Conservation (phyloP, 2,797 vertebrate genomes). For the Melanotaenia nigrans region DNA sequence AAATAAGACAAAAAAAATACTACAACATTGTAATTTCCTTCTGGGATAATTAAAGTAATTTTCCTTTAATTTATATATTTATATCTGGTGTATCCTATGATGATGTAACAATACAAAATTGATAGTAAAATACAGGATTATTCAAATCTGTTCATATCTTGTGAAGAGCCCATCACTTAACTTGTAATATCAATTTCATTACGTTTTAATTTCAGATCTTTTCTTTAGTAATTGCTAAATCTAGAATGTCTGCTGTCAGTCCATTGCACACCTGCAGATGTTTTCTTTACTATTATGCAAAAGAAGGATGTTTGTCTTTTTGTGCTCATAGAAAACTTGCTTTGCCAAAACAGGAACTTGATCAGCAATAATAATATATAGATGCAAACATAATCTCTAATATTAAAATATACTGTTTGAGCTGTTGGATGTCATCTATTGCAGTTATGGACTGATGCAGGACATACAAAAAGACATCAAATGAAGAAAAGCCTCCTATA, state of each 20-base stretch:
- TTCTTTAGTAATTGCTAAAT: slow-evolving; percentile 6
- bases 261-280: slow-evolving; percentile 2
- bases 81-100: too few relatives aligned
- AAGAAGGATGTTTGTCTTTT: slow-evolving; percentile 6
- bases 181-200: too few relatives aligned
- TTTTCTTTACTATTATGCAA: slow-evolving; percentile 22
- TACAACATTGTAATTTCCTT: too few relatives aligned
- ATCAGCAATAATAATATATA: neutral
- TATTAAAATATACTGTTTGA: neutral
- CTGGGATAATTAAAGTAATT: too few relatives aligned
- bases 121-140: too few relatives aligned
- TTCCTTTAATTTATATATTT: too few relatives aligned
- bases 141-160: too few relatives aligned
- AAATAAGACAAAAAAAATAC: too few relatives aligned
- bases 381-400: neutral
- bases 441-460: neutral
- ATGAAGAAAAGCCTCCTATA: neutral
- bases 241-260: slow-evolving; percentile 8
- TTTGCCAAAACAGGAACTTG: slow-evolving; percentile 7
- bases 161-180: too few relatives aligned
- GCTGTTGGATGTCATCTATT: neutral
- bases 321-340: slow-evolving; percentile 12
- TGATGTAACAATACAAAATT: too few relatives aligned
- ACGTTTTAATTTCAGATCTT: neutral
- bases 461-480: slow-evolving; percentile 5